Evolutionary conservation across 2,113 vertebrate species (phyloP), one percentile per base, ranked within the genome.

Genomic region (Columba livia): DNA sequence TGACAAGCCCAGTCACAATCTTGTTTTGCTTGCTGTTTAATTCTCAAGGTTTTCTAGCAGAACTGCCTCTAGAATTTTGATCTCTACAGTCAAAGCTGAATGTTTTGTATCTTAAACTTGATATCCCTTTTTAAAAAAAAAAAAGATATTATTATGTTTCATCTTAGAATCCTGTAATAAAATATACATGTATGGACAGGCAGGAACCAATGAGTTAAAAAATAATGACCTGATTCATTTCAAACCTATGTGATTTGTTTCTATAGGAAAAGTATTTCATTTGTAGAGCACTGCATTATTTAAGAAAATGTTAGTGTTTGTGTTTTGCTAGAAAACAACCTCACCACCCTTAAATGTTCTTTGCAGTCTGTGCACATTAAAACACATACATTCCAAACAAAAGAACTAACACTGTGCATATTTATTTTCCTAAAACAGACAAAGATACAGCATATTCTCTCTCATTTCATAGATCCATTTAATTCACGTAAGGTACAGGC

Each of bases 141-240:
- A 20, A 8, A 24, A 1, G 38, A 34, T 4, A 51, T 6, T 11
- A 29, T 36, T 18, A 16, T 28, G 9, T 53, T 87, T 70, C 15
- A 54, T 73, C 40, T 82, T 69, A 72, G 70, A 91, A 69, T 60
- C 25, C 64, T 83, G 12, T 70, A 66, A 61, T 5, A 21, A 88
- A 91, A 50, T 0, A 0, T 25, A 71, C 10, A 21, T 9, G 1
- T 61, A 12, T 50, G n/a, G 54, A 93, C 64, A 83, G 11, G 11
- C 20, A 90, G 40, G 9, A 82, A 89, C 12, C 12, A 89, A 84
- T 42, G 36, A 73, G 10, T 15, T 66, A 70, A 29, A 78, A 87
- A 48, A 48, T 15, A 65, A 69, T 29, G 4, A 80, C 15, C 10
- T 9, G 15, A 54, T 62, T 82, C 0, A 40, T 88, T 93, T 86